phyloP scores from a whole-genome alignment of 2,797 vertebrate species.

The Australoheros facetus region DNA sequence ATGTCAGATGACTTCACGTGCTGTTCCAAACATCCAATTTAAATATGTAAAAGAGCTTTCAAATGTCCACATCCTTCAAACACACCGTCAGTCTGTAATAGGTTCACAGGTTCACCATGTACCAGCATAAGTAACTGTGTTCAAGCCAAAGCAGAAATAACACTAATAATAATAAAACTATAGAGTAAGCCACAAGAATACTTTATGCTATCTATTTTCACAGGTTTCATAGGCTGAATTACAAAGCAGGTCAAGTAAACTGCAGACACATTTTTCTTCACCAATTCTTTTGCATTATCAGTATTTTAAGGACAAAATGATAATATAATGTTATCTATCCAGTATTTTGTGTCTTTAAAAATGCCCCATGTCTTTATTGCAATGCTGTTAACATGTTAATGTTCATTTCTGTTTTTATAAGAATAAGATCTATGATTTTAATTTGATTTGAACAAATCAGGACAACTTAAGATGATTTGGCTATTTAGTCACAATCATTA shows the following conservation, averaged over 20 bases:
- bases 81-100: neutral
- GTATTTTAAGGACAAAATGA: too few relatives aligned
- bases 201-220: too few relatives aligned
- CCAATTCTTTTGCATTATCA: too few relatives aligned
- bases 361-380: too few relatives aligned
- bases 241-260: too few relatives aligned
- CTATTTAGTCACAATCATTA: conserved; percentile 7
- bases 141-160: too few relatives aligned
- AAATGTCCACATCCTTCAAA: neutral
- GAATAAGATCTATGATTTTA: neutral
- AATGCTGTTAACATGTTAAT: neutral
- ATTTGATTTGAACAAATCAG: neutral
- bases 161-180: too few relatives aligned
- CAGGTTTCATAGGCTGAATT: too few relatives aligned
- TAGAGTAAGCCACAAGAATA: too few relatives aligned
- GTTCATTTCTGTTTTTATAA: neutral
- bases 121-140: neutral
- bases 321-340: too few relatives aligned
- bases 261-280: too few relatives aligned
- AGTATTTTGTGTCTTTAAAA: too few relatives aligned
- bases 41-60: conserved; percentile 28
- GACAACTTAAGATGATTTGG: neutral
- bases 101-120: neutral
- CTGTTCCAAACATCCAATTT: conserved; percentile 19
- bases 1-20: conserved; percentile 42